Percentiles rank a stretch among this genome's conserved stretches.
phyloP scores from a whole-genome alignment of 2,113 vertebrate genomes.

The Menidia beryllina region DNA sequence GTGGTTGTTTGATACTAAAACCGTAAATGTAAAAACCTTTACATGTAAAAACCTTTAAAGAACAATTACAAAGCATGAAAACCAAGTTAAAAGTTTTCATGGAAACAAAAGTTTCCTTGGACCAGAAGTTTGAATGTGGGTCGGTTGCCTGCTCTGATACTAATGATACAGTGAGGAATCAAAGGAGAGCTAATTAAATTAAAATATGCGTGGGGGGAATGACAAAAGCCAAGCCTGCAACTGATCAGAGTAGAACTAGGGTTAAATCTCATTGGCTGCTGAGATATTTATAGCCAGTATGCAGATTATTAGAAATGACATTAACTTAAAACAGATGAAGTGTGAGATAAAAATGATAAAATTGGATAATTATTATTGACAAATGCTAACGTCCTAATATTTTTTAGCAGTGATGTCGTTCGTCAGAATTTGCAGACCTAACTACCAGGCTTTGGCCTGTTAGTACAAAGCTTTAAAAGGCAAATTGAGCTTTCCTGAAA shows the following conservation, averaged over 20 bases:
- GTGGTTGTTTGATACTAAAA: conserved; percentile 30
- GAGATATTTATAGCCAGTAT: background rate
- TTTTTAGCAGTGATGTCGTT: too few relatives aligned
- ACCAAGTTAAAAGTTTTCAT: background rate
- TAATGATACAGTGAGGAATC: background rate
- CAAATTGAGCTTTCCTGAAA: too few relatives aligned
- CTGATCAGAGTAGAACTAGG: too few relatives aligned
- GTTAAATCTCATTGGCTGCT: background rate
- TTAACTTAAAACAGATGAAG: background rate
- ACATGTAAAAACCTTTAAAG: conserved; percentile 7
- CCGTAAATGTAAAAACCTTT: conserved; percentile 17
- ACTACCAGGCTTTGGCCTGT: too few relatives aligned
- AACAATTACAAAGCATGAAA: conserved; percentile 38
- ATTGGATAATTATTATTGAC: too few relatives aligned
- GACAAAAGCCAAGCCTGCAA: background rate
- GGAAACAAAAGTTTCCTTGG: too few relatives aligned
- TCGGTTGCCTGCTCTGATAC: background rate
- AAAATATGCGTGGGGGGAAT: background rate
- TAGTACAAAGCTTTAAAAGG: too few relatives aligned
- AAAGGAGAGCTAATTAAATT: background rate
- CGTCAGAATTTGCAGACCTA: too few relatives aligned
- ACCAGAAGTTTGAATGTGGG: background rate
- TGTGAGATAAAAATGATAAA: too few relatives aligned
- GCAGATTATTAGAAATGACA: background rate
- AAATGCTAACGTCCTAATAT: too few relatives aligned